Evolutionary conservation across 2,888 invertebrate species (phyloP), one percentile per base, ranked within the genome.

Genomic region (Pristionchus mayeri): DNA sequence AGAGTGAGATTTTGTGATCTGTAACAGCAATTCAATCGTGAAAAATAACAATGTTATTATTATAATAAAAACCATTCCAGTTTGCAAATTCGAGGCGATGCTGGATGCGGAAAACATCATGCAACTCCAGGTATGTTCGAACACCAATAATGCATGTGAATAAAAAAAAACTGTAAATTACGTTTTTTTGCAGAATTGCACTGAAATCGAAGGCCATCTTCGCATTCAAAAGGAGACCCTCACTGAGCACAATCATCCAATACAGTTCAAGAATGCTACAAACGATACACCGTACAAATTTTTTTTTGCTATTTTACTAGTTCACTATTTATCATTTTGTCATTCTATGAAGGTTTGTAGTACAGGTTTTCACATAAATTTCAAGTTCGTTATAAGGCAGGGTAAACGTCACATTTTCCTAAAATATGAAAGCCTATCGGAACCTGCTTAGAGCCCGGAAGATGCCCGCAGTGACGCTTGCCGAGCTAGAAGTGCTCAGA

Each of bases 401-500:
- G n/a, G n/a, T n/a, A n/a, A n/a, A n/a, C n/a, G n/a, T n/a, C n/a
- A n/a, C n/a, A n/a, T n/a, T n/a, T n/a, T n/a, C n/a, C n/a, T n/a
- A n/a, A n/a, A n/a, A n/a, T n/a, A n/a, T n/a, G n/a, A n/a, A n/a
- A n/a, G n/a, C n/a, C n/a, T n/a, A n/a, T n/a, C n/a, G n/a, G n/a
- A n/a, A n/a, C n/a, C n/a, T n/a, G n/a, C n/a, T n/a, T n/a, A n/a
- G n/a, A n/a, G n/a, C n/a, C 2, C 9, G 21, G 27, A 60, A 6
- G 0, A n/a, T 80, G 9, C 30, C 57, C 4, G 50, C 16, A n/a
- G 30, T 90, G 50, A 85, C 84, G 3, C 52, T 85, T 1, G 83
- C 87, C 24, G 90, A 91, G 24, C 85, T 92, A 76, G 86, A 90
- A 37, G 88, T 88, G 30, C 85, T 92, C 84, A 86, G 86, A 40